phyloP scores from a whole-genome alignment of 2,888 invertebrate genomes.

The Bibio marci region DNA sequence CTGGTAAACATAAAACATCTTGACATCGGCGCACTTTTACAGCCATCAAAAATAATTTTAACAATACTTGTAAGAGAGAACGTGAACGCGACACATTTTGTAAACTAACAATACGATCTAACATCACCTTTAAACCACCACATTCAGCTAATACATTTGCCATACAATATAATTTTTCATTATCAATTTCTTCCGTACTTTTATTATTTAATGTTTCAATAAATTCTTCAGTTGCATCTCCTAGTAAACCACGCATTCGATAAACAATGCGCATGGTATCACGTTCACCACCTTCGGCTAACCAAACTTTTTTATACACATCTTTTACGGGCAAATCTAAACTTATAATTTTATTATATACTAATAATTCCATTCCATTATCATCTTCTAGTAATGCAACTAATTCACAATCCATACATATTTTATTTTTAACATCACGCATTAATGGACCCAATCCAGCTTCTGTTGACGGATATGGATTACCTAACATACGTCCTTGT shows the following conservation, averaged over 20 bases:
- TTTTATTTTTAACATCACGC: constrained; percentile 98
- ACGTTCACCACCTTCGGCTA: constrained; percentile 73
- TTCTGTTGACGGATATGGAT: constrained; percentile 90
- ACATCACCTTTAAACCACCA: constrained; percentile 56
- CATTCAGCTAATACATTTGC: constrained; percentile 71
- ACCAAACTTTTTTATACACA: constrained; percentile 69
- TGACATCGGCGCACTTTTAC: constrained; percentile 83
- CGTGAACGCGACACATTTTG: constrained; percentile 74
- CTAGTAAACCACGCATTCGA: constrained; percentile 91
- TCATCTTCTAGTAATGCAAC: constrained; percentile 97
- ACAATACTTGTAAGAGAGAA: constrained; percentile 70
- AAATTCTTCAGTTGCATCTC: constrained; percentile 98
- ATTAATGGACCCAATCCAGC: constrained; percentile 91
- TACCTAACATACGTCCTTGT: constrained; percentile 89
- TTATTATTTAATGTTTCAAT: constrained; percentile 82
- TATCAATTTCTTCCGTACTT: constrained; percentile 73
- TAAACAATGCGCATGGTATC: constrained; percentile 97
- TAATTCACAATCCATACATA: constrained; percentile 93
- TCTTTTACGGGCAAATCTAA: constrained; percentile 92
- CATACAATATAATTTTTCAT: constrained; percentile 86
- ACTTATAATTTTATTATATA: constrained; percentile 96
- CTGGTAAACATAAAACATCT: constrained; percentile 72
- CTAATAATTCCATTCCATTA: constrained; percentile 94
- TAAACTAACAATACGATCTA: constrained; percentile 69
- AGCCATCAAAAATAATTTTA: constrained; percentile 78